These are phyloP conservation scores for Trichosurus vulpecula DNA, from an alignment of 2,797 vertebrate genomes.

Conservation along the genomic window DNA sequence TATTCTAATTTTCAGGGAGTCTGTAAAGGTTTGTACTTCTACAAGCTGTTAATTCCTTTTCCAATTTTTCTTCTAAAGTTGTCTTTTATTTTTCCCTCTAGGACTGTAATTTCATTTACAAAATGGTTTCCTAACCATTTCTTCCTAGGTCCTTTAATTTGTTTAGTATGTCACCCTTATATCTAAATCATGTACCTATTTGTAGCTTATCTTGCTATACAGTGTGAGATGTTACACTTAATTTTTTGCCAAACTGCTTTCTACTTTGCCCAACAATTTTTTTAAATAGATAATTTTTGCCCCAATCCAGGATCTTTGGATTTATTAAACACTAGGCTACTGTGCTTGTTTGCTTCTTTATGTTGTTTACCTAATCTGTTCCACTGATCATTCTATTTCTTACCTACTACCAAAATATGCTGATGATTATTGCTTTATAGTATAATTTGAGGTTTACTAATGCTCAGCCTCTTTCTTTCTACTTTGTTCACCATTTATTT, in stretches of 20 bases:
- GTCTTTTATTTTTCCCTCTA: too few relatives aligned
- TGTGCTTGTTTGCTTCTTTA: neutral
- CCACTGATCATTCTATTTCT: neutral
- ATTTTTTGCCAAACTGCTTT: neutral
- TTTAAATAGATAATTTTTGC: neutral
- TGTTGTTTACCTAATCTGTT: neutral
- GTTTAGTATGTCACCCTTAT: neutral
- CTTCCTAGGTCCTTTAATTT: neutral
- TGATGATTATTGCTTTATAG: neutral
- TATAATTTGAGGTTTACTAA: neutral
- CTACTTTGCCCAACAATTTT: neutral
- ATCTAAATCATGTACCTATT: neutral
- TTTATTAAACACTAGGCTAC: neutral
- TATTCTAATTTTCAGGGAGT: too few relatives aligned
- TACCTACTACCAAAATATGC: neutral
- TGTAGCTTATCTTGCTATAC: neutral
- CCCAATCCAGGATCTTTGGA: neutral
- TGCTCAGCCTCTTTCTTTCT: neutral
- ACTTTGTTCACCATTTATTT: neutral
- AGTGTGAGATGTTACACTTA: neutral
- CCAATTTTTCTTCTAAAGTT: too few relatives aligned
- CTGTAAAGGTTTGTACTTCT: too few relatives aligned
- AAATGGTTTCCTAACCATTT: neutral
- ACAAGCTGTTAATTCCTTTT: too few relatives aligned
- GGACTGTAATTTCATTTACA: neutral